Evolutionary conservation across 2,113 vertebrate genomes (phyloP), one percentile per base, ranked within the genome.

Genomic region (Tragelaphus scriptus): DNA sequence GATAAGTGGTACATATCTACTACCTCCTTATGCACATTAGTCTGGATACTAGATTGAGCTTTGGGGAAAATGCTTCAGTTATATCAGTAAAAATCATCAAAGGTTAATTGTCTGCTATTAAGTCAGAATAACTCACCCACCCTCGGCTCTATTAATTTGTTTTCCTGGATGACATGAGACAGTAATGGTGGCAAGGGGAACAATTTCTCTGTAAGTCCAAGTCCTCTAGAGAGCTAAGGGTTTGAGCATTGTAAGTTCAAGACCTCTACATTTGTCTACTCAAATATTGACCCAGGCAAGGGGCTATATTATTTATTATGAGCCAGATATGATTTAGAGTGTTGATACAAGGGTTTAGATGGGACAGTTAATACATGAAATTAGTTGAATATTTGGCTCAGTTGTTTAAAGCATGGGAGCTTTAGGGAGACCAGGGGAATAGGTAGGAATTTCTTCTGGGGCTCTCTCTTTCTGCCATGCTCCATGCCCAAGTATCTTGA

Each of bases 51-150:
- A 81, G 85, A 87, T 56, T 58, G 40, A 92, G 21, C 87, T 93
- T 81, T 93, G 68, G 85, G 87, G 61, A 59, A 90, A 90, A 84
- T 94, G 25, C 23, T 96, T 95, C 53, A 15, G 19, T 91, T 91
- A 40, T 11, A 61, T 40, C 32, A 82, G 15, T 59, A 71, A 92
- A 86, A 77, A 55, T 95, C 49, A 95, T 94, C 32, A 87, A 61
- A 71, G 21, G 11, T 63, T 88, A 80, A 55, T 85, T 95, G 5
- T 58, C 10, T 75, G 49, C 5, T n/a, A 8, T 77, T 85, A 90
- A 87, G 68, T 85, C 44, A 94, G 36, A 75, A 71, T 91, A 88
- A 49, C 79, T 82, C 9, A 89, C 7, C 17, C 8, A 84, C 44
- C 6, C 28, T 85, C 51, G 10, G 21, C 51, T 91, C 9, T 84